Base-by-base conservation (phyloP, 2,888 invertebrate genomes). In the Macaria liturata region DNA sequence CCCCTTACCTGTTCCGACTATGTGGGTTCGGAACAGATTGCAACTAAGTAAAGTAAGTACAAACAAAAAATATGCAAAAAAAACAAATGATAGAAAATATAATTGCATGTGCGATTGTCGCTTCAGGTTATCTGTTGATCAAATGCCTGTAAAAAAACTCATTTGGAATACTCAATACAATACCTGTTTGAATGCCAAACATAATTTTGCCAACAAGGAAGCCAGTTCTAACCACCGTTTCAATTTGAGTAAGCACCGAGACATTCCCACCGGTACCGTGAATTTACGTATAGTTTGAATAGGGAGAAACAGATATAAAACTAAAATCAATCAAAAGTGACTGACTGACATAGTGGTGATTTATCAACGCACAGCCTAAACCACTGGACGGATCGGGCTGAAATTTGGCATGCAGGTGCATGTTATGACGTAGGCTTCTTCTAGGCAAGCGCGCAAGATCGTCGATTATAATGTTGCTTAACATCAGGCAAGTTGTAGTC, bases 181-280 rank as follows among this genome's bases (percentile, higher is more conserved):
- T 39, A 39, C 5, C 39, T 7, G 5, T 8, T 39, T 8, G 39
- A 39, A 39, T 7, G 5, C 8, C 1, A 39, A 39, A 39, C 8
- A 8, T 39, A 39, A 5, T 39, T 39, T 39, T 2, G 3, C 5
- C 39, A 39, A 39, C 39, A 39, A 39, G 39, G 39, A 39, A 39
- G 39, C 39, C 39, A 39, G 39, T 5, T n/a, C 46, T 49, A 34
- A 49, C 42, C n/a, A 31, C 40, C 49, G 47, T 50, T 50, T 53
- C 59, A 56, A 57, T 57, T 56, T 59, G 8, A 3, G 7, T 39
- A 62, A 56, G 61, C 37, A 50, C 58, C 58, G 54, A 43, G 47
- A 59, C 58, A 46, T 50, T 9, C 39, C 44, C 8, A 7, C 31
- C 34, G 30, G 31, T 31, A 40, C 32, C 39, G 8, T 39, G 20